Conservation (phyloP, 2,113 vertebrate species). For the Mola mola region DNA sequence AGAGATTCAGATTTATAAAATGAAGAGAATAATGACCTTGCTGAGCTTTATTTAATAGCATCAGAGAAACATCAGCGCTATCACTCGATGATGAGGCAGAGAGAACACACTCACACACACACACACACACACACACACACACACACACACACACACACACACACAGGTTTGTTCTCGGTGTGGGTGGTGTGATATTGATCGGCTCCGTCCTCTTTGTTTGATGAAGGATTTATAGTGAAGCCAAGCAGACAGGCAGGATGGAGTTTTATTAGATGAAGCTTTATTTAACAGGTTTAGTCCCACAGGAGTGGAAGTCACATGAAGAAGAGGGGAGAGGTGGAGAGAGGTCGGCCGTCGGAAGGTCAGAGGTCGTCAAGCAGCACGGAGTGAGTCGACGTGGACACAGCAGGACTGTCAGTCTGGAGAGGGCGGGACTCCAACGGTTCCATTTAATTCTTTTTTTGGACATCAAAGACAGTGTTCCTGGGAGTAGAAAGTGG, state of each 20-base stretch:
- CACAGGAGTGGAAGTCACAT: constrained; percentile 26
- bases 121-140: constrained; percentile 22
- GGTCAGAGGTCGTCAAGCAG: constrained; percentile 51
- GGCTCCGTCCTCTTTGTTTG: constrained; percentile 43
- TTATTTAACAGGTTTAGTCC: constrained; percentile 64
- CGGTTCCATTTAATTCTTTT: no score
- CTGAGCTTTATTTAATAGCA: no score
- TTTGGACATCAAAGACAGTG: no score
- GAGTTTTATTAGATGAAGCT: constrained; percentile 64
- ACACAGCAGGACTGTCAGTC: no score
- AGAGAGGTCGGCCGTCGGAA: constrained; percentile 4
- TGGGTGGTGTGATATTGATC: constrained; percentile 54
- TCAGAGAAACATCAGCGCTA: no score
- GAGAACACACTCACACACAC: no score
- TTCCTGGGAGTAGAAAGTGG: no score
- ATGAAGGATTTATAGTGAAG: constrained; percentile 53
- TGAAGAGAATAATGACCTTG: no score
- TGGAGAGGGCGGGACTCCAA: no score
- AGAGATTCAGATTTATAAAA: no score
- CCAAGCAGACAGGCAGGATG: constrained; percentile 47
- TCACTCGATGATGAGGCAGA: no score
- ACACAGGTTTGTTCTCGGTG: background rate
- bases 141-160: constrained; percentile 17
- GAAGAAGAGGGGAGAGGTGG: no score
- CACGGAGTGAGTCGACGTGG: background rate